Percentiles rank a stretch among this genome's conserved stretches.
phyloP scores from a whole-genome alignment of 92 coral and sea anemone species.

The Diadumene lineata region DNA sequence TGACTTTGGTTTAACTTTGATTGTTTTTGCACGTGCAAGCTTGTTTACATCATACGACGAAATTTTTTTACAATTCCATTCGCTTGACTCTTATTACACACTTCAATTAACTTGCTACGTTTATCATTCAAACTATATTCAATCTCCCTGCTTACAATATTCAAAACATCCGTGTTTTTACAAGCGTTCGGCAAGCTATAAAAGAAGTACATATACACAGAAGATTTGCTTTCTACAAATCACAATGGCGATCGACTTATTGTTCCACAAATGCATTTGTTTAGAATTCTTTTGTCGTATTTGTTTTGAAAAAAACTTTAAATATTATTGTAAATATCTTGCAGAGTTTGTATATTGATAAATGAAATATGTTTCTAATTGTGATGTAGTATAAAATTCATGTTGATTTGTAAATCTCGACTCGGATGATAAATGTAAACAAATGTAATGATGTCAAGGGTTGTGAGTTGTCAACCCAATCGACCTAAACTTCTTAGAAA shows the following conservation, averaged over 20 bases:
- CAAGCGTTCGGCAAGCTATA: background rate
- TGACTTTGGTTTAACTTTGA: slow-evolving; percentile 6
- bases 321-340: background rate
- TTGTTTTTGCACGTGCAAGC: slow-evolving; percentile 37
- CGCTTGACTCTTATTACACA: slow-evolving; percentile 27
- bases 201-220: background rate
- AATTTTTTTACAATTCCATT: slow-evolving; percentile 17
- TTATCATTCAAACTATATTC: background rate
- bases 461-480: background rate
- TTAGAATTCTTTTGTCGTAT: slow-evolving; percentile 18
- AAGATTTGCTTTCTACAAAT: background rate
- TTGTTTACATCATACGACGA: slow-evolving; percentile 34
- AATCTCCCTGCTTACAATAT: background rate
- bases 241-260: slow-evolving; percentile 1
- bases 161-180: background rate
- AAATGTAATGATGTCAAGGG: slow-evolving; percentile 19
- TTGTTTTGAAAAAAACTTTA: slow-evolving; percentile 11
- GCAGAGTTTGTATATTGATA: background rate
- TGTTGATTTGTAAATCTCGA: slow-evolving; percentile 30
- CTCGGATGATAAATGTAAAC: slow-evolving; percentile 23
- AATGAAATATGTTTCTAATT: background rate
- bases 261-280: slow-evolving; percentile 28
- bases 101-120: background rate
- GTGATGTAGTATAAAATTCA: background rate
- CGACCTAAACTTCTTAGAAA: slow-evolving; percentile 1